These are phyloP conservation scores for Omphaloscelis lunosa DNA, from an alignment of 2,888 invertebrate species.

Conservation along the genomic window DNA sequence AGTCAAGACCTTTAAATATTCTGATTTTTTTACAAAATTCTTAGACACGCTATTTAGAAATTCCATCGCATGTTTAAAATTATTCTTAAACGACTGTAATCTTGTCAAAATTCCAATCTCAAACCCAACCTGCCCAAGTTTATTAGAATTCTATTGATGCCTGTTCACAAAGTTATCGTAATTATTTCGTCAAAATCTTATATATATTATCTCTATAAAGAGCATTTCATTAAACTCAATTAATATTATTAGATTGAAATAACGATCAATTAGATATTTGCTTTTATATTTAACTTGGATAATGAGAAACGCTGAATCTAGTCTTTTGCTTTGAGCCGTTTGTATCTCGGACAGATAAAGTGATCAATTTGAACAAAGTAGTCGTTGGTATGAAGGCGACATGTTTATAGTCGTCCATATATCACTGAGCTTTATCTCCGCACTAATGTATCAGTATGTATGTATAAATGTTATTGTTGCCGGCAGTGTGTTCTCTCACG, in stretches of 20 bases:
- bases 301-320: conserved; percentile 46
- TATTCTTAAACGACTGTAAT: conserved; percentile 25
- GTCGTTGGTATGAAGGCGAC: conserved; percentile 55
- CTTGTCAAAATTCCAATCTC: conserved; percentile 51
- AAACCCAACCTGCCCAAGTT: conserved; percentile 38
- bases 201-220: conserved; percentile 45
- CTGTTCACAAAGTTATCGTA: conserved; percentile 49
- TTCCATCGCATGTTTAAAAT: conserved; percentile 31
- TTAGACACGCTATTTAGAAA: conserved; percentile 18
- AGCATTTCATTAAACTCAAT: conserved; percentile 63
- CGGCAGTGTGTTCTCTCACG: conserved; percentile 77
- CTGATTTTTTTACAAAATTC: conserved; percentile 13
- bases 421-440: conserved; percentile 63
- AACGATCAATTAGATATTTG: conserved; percentile 63
- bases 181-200: conserved; percentile 59
- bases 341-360: conserved; percentile 51
- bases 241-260: conserved; percentile 61
- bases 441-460: conserved; percentile 73
- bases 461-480: conserved; percentile 80
- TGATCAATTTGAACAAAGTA: conserved; percentile 60
- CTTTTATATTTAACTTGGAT: conserved; percentile 49
- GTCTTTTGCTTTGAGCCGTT: conserved; percentile 40
- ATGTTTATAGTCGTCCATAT: conserved; percentile 57
- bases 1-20: conserved; percentile 22
- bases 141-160: conserved; percentile 57